These are phyloP conservation scores for Spermophilus dauricus DNA, from an alignment of 2,113 vertebrate species.

Conservation along the genomic window DNA sequence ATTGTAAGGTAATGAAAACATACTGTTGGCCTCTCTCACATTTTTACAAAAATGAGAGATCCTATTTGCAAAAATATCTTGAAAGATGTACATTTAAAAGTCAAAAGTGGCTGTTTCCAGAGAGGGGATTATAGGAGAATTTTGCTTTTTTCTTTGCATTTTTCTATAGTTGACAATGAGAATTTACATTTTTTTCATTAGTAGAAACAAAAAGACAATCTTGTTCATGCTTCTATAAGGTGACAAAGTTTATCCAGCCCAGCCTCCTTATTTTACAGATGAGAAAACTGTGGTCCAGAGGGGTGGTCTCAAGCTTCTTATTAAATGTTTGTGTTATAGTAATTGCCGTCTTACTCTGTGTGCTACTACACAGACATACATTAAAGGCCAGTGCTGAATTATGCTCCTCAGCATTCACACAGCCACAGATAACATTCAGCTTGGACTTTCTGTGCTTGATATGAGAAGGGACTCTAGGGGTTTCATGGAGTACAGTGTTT, in stretches of 20 bases:
- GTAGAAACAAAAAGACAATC: neutral
- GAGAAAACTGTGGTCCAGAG: neutral
- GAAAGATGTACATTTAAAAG: neutral
- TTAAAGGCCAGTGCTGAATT: neutral
- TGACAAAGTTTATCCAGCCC: neutral
- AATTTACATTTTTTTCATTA: neutral
- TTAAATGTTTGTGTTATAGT: neutral
- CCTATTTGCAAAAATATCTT: neutral
- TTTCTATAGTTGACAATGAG: conserved; percentile 10
- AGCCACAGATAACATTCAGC: neutral
- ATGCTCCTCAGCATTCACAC: neutral
- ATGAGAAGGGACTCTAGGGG: neutral
- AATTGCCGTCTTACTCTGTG: neutral
- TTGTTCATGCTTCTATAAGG: neutral
- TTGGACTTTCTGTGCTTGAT: neutral
- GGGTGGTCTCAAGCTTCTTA: neutral
- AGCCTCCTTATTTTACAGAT: neutral
- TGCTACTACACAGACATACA: neutral
- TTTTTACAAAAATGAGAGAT: conserved; percentile 7
- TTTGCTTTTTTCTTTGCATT: conserved; percentile 34
- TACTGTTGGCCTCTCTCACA: neutral
- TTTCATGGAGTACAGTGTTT: neutral
- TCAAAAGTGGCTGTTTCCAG: neutral
- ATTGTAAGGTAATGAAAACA: conserved; percentile 72
- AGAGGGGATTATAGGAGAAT: neutral